Conservation (phyloP, 2,113 vertebrate genomes). For the Charina bottae region DNA sequence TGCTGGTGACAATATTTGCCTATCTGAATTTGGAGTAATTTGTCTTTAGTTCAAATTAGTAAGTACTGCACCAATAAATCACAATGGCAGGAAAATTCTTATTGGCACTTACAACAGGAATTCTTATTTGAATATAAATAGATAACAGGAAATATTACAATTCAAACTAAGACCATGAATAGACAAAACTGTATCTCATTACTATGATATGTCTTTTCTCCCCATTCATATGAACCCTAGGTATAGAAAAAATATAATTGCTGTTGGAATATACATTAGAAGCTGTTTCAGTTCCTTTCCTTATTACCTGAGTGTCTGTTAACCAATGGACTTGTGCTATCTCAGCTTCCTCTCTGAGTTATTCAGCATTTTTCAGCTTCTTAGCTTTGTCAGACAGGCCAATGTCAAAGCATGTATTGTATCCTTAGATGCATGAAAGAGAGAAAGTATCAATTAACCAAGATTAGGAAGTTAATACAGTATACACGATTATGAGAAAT, state of each 20-base stretch:
- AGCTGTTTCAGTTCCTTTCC: background rate
- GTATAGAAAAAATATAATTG: background rate
- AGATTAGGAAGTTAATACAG: background rate
- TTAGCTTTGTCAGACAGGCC: background rate
- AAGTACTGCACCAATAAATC: background rate
- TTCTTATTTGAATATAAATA: background rate
- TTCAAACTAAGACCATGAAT: background rate
- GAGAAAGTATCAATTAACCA: background rate
- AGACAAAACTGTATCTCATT: background rate
- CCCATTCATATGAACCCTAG: background rate
- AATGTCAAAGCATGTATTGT: background rate
- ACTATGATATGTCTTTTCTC: background rate
- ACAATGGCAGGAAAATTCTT: background rate
- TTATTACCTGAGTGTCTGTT: background rate
- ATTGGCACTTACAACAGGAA: background rate
- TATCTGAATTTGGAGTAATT: background rate
- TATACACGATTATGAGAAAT: background rate
- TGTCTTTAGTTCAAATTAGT: background rate
- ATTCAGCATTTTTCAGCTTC: background rate
- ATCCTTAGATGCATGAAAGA: background rate
- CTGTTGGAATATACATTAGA: background rate
- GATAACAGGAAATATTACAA: background rate
- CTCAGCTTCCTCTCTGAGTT: background rate
- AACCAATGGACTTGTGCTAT: background rate
- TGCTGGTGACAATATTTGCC: background rate